Percentiles rank a stretch among this genome's conserved stretches.
Conservation (phyloP, 2,113 vertebrate genomes). For the Plecturocebus donacophilus region DNA sequence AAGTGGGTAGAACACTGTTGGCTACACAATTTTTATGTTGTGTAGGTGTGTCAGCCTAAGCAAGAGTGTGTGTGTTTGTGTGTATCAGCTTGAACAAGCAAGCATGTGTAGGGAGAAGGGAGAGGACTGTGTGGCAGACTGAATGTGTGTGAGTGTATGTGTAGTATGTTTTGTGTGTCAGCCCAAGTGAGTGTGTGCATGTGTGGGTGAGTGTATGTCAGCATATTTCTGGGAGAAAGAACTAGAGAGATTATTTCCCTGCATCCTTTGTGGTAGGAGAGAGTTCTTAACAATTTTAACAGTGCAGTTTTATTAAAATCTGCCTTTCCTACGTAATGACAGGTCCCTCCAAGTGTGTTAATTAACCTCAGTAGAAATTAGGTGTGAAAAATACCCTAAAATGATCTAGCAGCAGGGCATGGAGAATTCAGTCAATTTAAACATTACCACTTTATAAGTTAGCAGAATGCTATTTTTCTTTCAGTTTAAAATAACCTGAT, state of each 20-base stretch:
- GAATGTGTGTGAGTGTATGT: not conserved
- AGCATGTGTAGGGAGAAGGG: not conserved
- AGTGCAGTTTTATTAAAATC: slow-evolving; percentile 21
- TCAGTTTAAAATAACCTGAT: slow-evolving; percentile 31
- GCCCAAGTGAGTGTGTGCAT: not conserved
- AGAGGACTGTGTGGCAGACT: not conserved
- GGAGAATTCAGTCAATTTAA: not conserved
- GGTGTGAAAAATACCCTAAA: slow-evolving; percentile 26
- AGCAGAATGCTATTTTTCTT: slow-evolving; percentile 40
- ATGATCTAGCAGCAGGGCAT: not conserved
- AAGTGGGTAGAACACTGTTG: too few species aligned
- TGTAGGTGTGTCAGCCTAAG: not conserved
- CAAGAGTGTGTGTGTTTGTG: not conserved
- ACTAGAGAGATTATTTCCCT: not conserved
- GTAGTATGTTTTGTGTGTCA: not conserved
- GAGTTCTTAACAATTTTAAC: not conserved
- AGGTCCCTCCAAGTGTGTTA: not conserved
- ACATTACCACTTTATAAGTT: not conserved
- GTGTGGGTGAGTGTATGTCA: not conserved
- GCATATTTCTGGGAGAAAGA: not conserved
- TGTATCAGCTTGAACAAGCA: not conserved
- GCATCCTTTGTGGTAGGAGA: not conserved
- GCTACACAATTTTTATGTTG: not conserved
- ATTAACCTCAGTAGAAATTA: slow-evolving; percentile 42
- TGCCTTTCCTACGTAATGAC: not conserved